Evolutionary conservation across 2,113 vertebrate species (phyloP).

Genomic region (Anarhynchus alexandrinus): DNA sequence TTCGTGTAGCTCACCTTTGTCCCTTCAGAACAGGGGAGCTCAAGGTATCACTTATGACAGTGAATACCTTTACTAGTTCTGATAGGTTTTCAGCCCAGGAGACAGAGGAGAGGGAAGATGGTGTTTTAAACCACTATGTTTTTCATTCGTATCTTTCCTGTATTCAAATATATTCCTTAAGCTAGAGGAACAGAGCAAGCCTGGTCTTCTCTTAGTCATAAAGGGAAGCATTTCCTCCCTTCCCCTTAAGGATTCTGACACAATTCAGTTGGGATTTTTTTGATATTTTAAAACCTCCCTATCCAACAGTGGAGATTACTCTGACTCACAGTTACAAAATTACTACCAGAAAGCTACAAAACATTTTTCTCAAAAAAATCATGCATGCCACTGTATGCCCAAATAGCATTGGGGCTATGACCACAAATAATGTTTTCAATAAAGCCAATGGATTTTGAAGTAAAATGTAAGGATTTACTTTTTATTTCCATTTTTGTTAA

Average conservation of each 20-base stretch:
- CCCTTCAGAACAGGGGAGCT: neutral
- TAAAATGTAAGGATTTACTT: neutral
- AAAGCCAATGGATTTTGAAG: neutral
- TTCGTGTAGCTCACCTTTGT: neutral
- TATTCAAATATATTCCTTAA: neutral
- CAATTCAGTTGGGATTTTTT: neutral
- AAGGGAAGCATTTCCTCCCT: neutral
- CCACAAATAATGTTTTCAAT: neutral
- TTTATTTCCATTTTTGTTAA: neutral
- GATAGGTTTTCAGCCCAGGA: neutral
- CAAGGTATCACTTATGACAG: neutral
- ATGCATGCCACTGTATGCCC: neutral
- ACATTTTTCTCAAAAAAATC: neutral
- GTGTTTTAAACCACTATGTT: neutral
- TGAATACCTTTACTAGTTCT: neutral
- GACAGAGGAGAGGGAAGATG: neutral
- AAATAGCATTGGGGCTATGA: neutral
- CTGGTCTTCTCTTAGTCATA: neutral
- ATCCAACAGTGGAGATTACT: neutral
- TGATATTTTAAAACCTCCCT: neutral
- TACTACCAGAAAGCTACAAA: slow-evolving; percentile 12
- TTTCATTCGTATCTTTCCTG: neutral
- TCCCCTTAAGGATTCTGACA: neutral
- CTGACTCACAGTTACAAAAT: neutral
- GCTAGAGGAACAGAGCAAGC: neutral